Evolutionary conservation across 2,113 vertebrate genomes (phyloP).

Genomic region (Alouatta palliata): DNA sequence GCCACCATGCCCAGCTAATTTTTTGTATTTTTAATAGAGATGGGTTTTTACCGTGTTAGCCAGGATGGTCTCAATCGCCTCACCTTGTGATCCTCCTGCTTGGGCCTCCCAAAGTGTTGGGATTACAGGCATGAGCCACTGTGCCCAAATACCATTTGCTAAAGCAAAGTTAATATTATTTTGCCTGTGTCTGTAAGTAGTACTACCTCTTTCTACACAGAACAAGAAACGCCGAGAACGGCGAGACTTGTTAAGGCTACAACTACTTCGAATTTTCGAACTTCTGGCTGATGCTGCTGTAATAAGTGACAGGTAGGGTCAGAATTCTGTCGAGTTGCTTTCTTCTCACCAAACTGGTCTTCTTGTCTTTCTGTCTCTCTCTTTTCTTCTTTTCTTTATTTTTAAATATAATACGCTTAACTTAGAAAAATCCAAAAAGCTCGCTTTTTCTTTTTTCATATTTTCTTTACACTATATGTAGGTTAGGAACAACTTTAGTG

Average conservation of each 20-base stretch:
- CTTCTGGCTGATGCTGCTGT: conserved; percentile 96
- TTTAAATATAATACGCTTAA: conserved; percentile 21
- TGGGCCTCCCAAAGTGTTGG: too few relatives aligned
- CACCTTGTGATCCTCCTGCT: too few relatives aligned
- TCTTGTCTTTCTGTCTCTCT: background rate
- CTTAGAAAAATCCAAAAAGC: background rate
- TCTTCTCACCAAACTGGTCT: background rate
- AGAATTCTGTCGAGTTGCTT: background rate
- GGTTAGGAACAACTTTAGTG: background rate
- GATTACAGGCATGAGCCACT: too few relatives aligned
- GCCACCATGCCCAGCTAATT: too few relatives aligned
- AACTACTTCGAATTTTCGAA: conserved; percentile 96
- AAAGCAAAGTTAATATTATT: background rate
- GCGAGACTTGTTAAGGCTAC: conserved; percentile 94
- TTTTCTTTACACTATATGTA: background rate
- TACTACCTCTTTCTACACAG: conserved; percentile 78
- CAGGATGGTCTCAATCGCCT: too few relatives aligned
- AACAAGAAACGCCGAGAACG: conserved; percentile 98
- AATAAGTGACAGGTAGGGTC: conserved; percentile 96
- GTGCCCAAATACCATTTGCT: background rate
- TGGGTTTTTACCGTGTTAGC: too few relatives aligned
- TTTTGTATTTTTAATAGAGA: too few relatives aligned
- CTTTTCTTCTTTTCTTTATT: background rate
- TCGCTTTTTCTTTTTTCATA: background rate
- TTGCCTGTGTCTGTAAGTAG: background rate